Evolutionary conservation across 2,797 vertebrate species (phyloP), one percentile per base, ranked within the genome.

Genomic region (Percopsis omiscomaycus): DNA sequence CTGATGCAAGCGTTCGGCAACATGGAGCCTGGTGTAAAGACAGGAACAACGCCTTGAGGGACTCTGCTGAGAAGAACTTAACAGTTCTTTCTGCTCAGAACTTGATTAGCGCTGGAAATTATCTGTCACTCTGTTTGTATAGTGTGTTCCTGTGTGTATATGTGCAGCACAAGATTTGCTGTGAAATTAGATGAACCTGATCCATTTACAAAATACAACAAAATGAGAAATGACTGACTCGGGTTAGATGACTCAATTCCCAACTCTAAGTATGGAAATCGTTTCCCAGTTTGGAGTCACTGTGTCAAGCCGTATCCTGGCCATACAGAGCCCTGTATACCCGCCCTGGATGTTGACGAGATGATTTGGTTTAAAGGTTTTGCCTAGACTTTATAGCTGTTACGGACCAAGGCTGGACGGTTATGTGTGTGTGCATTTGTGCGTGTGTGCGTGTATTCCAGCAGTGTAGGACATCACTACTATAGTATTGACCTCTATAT

Each of bases 1-100:
- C 47, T 89, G 88, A 89, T 73, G 86, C 82, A 88, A 89, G 73
- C 56, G 0, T 13, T 1, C 30, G 15, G 86, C 69, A 88, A 89
- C 64, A 57, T 0, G 55, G 49, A 73, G 62, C 14, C 28, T 1
- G 48, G 77, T 57, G 73, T 60, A 70, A 63, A 73, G 62, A 71
- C 65, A 63, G 61, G 59, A 67, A 63, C n/a, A 22, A 28, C 15
- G 71, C 81, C 84, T 55, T 66, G 57, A 65, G 85, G 74, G 78
- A 78, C 67, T 5, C 66, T 0, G 49, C 37, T 28, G 71, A 57
- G 27, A 27, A 75, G 58, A 76, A 77, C 45, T 42, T 42, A 56
- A 6, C n/a, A 0, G 65, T 47, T 55, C 64, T 8, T 1, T 22
- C 1, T 22, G 22, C 22, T 22, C 22, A 22, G 22, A 77, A 79